Base-by-base conservation (phyloP, 1,140 invertebrate species). In the Drosophila fuyamai region DNA sequence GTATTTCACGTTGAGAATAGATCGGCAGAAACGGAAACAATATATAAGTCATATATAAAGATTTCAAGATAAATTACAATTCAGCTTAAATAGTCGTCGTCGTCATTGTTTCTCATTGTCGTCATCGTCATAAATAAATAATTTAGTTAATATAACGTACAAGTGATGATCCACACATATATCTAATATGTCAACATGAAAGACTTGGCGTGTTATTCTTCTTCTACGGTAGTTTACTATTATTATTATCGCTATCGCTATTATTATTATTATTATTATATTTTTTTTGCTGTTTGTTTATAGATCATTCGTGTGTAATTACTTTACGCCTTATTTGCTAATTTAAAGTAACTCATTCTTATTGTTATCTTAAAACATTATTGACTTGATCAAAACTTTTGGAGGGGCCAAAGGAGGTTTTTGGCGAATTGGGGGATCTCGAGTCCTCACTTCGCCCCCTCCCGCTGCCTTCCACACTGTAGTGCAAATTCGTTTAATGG, bases 151-250 rank as follows among this genome's bases (percentile, higher is more conserved):
- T 59, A 43, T 57, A 59, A 83, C 75, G 80, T 83, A 76, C 70
- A 83, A 83, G 80, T 83, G 80, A 71, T 83, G 76, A 68, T 79
- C 27, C 36, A 46, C 36, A 53, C 51, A 67, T 75, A 48, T 78
- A 76, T 71, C 68, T 50, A 61, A 40, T 51, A 50, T 63, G 66
- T 63, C 63, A 53, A 63, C 13, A 51, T 67, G 60, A 70, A 70
- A 66, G 66, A 70, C 66, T 70, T 70, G 66, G 66, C 61, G 66
- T 55, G 66, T 70, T 70, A 66, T 65, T 55, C 40, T 65, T 65
- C 60, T 65, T 63, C 32, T 56, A 56, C 53, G 40, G 16, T 65
- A 57, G 55, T 50, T 53, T 71, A 70, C 54, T 59, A 59, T 47
- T 72, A 72, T 62, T 56, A 58, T 70, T 71, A 55, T 70, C 32